Evolutionary conservation across 2,113 vertebrate genomes (phyloP).

Genomic region (Eolophus roseicapilla): DNA sequence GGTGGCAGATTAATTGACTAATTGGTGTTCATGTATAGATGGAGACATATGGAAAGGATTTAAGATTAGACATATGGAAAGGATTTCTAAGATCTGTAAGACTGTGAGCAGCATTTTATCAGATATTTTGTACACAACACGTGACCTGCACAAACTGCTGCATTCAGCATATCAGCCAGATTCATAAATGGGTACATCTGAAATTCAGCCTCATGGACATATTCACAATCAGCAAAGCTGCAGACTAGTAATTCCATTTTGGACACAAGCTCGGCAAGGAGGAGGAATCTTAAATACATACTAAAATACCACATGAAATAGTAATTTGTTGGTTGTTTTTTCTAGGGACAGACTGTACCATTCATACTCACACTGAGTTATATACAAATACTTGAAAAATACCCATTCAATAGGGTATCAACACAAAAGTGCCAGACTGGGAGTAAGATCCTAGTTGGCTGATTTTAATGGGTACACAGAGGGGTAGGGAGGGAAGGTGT

Average conservation of each 20-base stretch:
- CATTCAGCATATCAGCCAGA: slow-evolving; percentile 61
- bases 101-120: slow-evolving; percentile 67
- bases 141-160: slow-evolving; percentile 66
- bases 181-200: slow-evolving; percentile 50
- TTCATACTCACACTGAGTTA: not conserved
- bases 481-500: not conserved
- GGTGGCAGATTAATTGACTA: slow-evolving; percentile 70
- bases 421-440: not conserved
- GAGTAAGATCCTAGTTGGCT: not conserved
- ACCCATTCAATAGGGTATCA: not conserved
- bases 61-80: slow-evolving; percentile 71
- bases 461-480: not conserved
- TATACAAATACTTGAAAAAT: not conserved
- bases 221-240: slow-evolving; percentile 18
- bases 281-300: not conserved
- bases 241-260: slow-evolving; percentile 21
- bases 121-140: slow-evolving; percentile 68
- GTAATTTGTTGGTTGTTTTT: not conserved
- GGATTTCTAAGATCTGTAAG: slow-evolving; percentile 70
- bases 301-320: not conserved
- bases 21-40: slow-evolving; percentile 65
- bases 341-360: not conserved
- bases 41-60: slow-evolving; percentile 69
- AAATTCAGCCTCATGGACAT: slow-evolving; percentile 52
- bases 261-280: not conserved